Evolutionary conservation across 2,113 vertebrate genomes (phyloP).

Genomic region (Chionomys nivalis): DNA sequence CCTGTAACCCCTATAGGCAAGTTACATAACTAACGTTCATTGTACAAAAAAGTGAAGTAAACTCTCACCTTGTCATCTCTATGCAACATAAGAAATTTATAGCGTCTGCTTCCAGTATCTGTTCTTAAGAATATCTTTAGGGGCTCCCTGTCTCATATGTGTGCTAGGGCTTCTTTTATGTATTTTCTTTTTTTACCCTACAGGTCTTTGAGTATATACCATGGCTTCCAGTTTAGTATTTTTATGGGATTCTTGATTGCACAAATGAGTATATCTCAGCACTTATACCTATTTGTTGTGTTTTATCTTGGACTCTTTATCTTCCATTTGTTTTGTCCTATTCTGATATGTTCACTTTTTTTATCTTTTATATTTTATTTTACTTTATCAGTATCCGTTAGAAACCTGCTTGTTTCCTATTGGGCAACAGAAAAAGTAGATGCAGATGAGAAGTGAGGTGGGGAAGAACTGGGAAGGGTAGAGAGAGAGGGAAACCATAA

Average conservation of each 20-base stretch:
- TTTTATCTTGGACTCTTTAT: not conserved
- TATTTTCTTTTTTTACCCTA: no score
- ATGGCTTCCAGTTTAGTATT: not conserved
- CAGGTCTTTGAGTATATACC: no score
- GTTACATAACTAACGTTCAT: not conserved
- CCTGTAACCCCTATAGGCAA: accelerated
- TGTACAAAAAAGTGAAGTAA: not conserved
- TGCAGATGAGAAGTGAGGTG: not conserved
- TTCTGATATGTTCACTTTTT: not conserved
- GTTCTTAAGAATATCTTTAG: not conserved
- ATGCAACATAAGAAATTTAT: not conserved
- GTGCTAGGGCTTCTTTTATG: not conserved
- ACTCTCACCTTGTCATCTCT: not conserved
- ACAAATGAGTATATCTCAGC: not conserved
- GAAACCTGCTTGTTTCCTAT: not conserved
- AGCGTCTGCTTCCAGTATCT: not conserved
- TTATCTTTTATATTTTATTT: not conserved
- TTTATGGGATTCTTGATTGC: not conserved
- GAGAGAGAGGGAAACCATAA: not conserved
- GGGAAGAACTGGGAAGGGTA: not conserved
- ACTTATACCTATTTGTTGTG: not conserved
- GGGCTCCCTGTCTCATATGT: not conserved
- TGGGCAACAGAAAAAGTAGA: not conserved
- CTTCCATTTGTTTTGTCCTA: not conserved
- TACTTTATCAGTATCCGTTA: not conserved